phyloP scores from a whole-genome alignment of 1,140 invertebrate genomes.

The Penaeus indicus region DNA sequence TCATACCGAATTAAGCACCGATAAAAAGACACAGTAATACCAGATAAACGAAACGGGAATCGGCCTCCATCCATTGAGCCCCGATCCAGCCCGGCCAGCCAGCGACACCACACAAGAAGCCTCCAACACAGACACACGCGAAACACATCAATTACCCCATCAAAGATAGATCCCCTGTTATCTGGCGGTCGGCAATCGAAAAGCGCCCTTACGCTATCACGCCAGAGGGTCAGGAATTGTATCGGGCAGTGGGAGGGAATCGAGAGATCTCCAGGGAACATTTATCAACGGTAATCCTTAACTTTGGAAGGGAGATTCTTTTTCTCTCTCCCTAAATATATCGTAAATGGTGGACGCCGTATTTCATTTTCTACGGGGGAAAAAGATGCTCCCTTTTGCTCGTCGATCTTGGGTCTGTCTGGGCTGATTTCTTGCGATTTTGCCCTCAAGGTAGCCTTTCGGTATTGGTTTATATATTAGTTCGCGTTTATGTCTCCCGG shows the following conservation, averaged over 20 bases:
- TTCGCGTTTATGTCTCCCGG: too few relatives aligned
- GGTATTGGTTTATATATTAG: too few relatives aligned
- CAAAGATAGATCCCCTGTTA: constrained; percentile 64
- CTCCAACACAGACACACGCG: constrained; percentile 14
- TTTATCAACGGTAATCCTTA: constrained; percentile 63
- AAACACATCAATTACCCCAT: constrained; percentile 61
- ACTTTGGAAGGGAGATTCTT: constrained; percentile 39
- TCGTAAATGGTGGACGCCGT: constrained; percentile 39
- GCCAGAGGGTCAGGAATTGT: constrained; percentile 33
- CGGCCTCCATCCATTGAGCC: too few relatives aligned
- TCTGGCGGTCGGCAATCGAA: constrained; percentile 33
- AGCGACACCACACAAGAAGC: too few relatives aligned
- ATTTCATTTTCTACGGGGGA: constrained; percentile 33
- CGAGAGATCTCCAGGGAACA: constrained; percentile 51
- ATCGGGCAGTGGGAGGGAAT: constrained; percentile 25
- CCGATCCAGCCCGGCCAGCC: too few relatives aligned
- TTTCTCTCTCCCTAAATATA: constrained; percentile 35
- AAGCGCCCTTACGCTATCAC: not conserved
- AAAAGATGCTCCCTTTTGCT: not conserved
- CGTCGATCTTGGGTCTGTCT: too few relatives aligned
- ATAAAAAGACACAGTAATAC: too few relatives aligned
- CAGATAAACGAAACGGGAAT: too few relatives aligned
- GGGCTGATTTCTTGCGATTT: too few relatives aligned
- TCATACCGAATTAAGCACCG: too few relatives aligned
- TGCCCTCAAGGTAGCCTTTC: too few relatives aligned